Evolutionary conservation across 2,113 vertebrate species (phyloP), one percentile per base, ranked within the genome.

Genomic region (Cygnus atratus): DNA sequence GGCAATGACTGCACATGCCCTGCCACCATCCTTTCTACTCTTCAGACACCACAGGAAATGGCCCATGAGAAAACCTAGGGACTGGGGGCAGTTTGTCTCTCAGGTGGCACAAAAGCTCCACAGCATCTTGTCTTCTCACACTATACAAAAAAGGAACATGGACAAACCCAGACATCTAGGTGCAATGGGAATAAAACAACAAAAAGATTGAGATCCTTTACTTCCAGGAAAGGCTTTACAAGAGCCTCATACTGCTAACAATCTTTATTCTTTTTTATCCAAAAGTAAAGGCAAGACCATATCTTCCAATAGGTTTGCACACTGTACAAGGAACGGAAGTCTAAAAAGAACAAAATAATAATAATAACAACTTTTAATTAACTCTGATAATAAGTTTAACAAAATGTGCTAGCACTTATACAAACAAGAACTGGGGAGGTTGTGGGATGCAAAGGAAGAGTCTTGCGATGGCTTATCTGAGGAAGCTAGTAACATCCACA

Each of bases 121-220:
- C 6, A 48, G 29, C 3, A 19, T 10, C n/a, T 13, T 0, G 2
- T 76, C 48, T 73, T 72, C 35, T 67, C 31, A 31, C 0, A 0
- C 24, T 26, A 28, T 9, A 39, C 6, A 2, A 44, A 54, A 65
- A 80, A 54, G 20, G 62, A 67, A 54, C 1, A 2, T 2, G 6
- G 31, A 16, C 68, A 35, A 74, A 81, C 18, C 2, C 41, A 74
- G 59, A 44, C 4, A 50, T 16, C 10, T 84, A 74, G 66, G 68
- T 18, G 20, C 9, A n/a, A 44, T 6, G 28, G 13, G 19, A 85
- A 77, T 33, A 29, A 73, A 80, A 21, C 11, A 62, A 66, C 11
- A 5, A 41, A 71, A 46, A 10, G 2, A 55, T 5, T 13, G 10
- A 70, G 28, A 33, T 75, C 39, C 18, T 55, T 89, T 84, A n/a